Conservation (phyloP, 2,113 vertebrate species). For the Carettochelys insculpta region DNA sequence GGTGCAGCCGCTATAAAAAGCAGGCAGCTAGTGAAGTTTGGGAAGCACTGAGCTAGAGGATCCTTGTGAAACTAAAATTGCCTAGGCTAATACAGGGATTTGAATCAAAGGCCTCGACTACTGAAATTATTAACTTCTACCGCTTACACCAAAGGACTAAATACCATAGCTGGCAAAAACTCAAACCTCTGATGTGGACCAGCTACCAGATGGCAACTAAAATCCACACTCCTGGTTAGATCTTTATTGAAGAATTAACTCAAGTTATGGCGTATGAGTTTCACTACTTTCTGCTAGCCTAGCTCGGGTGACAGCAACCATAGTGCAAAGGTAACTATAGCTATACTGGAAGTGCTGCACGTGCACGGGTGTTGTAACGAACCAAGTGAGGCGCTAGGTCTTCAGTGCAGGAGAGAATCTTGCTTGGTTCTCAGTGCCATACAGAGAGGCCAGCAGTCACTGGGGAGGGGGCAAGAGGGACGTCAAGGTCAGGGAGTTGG, state of each 20-base stretch:
- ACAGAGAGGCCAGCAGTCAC: no score
- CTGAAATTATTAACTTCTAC: neutral
- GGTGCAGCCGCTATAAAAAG: no score
- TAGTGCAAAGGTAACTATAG: neutral
- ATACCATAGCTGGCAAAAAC: neutral
- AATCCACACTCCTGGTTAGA: neutral
- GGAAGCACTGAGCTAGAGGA: no score
- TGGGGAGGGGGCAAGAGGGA: no score
- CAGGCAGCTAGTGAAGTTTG: no score
- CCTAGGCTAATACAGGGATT: neutral
- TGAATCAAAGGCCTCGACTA: neutral
- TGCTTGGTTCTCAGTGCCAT: neutral
- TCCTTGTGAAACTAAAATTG: neutral
- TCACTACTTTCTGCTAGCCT: neutral
- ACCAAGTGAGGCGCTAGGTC: neutral
- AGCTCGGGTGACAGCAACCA: neutral
- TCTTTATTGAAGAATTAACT: neutral
- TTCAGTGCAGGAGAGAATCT: neutral
- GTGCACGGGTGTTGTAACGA: neutral
- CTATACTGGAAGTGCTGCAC: neutral
- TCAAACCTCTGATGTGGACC: neutral
- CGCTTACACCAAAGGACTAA: neutral
- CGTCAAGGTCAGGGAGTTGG: no score
- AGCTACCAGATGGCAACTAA: neutral
- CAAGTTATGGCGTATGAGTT: neutral